Conservation (phyloP, 2,113 vertebrate genomes). For the Chrysemys picta region DNA sequence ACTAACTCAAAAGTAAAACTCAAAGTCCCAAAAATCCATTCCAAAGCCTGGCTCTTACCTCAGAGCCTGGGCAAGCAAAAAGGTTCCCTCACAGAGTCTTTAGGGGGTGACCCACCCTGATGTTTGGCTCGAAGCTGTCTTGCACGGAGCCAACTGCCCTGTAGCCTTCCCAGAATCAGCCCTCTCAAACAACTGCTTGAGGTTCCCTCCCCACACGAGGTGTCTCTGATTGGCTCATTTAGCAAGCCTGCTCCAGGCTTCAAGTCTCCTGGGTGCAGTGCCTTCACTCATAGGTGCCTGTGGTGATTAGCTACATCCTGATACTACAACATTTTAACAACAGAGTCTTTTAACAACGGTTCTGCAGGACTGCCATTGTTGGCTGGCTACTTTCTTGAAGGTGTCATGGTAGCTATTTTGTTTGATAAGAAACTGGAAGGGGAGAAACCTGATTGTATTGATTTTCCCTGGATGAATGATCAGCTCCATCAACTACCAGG, state of each 20-base stretch:
- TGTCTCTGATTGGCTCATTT: not conserved
- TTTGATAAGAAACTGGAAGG: not conserved
- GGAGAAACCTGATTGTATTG: not conserved
- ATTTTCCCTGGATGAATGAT: not conserved
- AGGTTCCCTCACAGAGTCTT: not conserved
- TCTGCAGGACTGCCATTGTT: not conserved
- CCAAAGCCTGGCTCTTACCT: not conserved
- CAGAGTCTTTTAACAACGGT: not conserved
- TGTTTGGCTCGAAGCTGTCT: not conserved
- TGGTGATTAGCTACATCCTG: not conserved
- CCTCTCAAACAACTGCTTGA: not conserved
- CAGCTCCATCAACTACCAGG: not conserved
- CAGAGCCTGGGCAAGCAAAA: not conserved
- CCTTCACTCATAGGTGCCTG: not conserved
- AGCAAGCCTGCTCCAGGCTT: not conserved
- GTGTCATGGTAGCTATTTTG: not conserved
- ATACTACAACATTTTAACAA: constrained; percentile 2
- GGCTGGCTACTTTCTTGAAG: not conserved
- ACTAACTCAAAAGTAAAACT: not conserved
- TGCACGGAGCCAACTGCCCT: not conserved
- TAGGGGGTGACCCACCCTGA: not conserved
- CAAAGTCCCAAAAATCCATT: not conserved
- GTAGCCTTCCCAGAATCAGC: not conserved
- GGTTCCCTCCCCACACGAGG: not conserved
- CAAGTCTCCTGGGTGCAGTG: not conserved